Evolutionary conservation across 1,140 invertebrate genomes (phyloP).

Genomic region (Argopecten irradians): DNA sequence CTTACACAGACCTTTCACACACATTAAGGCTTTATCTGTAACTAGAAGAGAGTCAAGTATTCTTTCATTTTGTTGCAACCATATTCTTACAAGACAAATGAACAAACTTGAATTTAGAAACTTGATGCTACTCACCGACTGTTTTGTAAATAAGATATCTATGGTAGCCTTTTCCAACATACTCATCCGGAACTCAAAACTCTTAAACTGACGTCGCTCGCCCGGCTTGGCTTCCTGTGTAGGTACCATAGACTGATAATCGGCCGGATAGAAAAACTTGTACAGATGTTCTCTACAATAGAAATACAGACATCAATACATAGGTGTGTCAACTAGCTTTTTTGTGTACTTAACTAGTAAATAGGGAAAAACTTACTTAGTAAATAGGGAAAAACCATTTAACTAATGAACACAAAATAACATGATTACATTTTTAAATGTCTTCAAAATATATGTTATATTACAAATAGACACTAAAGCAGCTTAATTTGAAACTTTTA

Average conservation of each 20-base stretch:
- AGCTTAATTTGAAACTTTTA: not conserved
- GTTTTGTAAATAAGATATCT: slow-evolving; percentile 96
- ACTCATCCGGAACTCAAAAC: slow-evolving; percentile 94
- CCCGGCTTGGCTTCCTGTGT: slow-evolving; percentile 81
- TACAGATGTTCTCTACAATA: slow-evolving; percentile 87
- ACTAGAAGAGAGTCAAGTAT: not conserved
- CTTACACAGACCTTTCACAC: not conserved
- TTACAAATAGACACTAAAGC: too few relatives aligned
- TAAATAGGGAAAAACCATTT: not conserved
- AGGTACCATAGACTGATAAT: slow-evolving; percentile 74
- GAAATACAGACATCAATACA: not conserved
- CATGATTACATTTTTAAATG: too few relatives aligned
- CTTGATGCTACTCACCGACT: slow-evolving; percentile 81
- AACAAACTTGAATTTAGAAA: not conserved
- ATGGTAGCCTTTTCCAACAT: slow-evolving; percentile 94
- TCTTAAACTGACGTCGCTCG: slow-evolving; percentile 90
- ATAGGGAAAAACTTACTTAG: not conserved
- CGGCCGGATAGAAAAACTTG: slow-evolving; percentile 94
- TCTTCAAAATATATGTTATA: too few relatives aligned
- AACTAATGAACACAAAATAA: slow-evolving; percentile 9
- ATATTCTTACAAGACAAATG: not conserved
- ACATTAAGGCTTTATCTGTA: not conserved
- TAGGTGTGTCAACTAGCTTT: not conserved
- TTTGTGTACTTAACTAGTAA: not conserved
- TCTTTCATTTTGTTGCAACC: too few relatives aligned